These are phyloP conservation scores for Accipiter minullus DNA, from an alignment of 2,797 vertebrate species.

Conservation along the genomic window DNA sequence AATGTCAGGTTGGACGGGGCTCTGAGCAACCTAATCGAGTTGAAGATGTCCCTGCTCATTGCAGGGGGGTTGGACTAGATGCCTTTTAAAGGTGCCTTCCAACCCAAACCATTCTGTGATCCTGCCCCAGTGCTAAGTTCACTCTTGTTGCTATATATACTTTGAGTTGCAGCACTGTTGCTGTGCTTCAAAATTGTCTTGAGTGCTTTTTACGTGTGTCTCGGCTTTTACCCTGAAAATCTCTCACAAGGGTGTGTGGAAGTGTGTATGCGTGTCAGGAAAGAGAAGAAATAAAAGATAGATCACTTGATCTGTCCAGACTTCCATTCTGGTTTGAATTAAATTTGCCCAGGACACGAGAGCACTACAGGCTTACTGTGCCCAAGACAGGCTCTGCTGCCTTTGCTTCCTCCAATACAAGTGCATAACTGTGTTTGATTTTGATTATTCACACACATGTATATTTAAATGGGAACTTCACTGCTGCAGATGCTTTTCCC, in stretches of 20 bases:
- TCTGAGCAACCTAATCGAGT: accelerated
- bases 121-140: neutral
- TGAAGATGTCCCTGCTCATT: neutral
- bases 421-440: neutral
- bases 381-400: neutral
- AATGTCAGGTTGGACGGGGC: accelerated
- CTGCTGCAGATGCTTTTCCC: neutral
- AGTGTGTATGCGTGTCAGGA: accelerated
- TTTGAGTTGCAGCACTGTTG: neutral
- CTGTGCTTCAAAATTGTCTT: accelerated
- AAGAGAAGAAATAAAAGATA: neutral
- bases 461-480: neutral
- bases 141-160: accelerated
- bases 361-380: accelerated
- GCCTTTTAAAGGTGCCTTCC: neutral
- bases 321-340: neutral
- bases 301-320: neutral
- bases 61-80: neutral
- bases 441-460: neutral
- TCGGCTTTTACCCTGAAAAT: neutral
- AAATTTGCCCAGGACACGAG: neutral
- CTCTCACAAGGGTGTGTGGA: accelerated
- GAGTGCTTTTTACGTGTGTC: neutral
- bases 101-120: neutral
- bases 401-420: neutral